phyloP scores from a whole-genome alignment of 92 coral and sea anemone species.

The Parazoanthus atlanticus region DNA sequence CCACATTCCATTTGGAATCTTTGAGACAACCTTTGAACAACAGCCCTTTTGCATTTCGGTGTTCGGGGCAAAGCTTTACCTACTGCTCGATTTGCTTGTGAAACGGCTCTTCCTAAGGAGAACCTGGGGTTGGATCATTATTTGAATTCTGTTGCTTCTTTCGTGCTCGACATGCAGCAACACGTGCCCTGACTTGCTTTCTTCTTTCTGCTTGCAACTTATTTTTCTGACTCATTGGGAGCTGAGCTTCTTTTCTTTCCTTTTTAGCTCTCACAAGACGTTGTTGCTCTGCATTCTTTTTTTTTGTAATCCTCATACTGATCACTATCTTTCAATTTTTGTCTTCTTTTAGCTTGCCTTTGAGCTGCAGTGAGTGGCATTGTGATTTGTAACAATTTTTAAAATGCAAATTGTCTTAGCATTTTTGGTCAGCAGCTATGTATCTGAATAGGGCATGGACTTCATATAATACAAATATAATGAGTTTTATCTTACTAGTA shows the following conservation, averaged over 20 bases:
- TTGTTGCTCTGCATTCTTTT: conserved; percentile 47
- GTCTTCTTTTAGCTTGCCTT: conserved; percentile 50
- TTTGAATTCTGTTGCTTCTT: conserved; percentile 51
- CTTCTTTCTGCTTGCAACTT: conserved; percentile 43
- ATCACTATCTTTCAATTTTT: conserved; percentile 40
- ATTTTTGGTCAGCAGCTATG: conserved; percentile 32
- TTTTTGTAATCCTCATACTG: conserved; percentile 54
- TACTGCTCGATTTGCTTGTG: conserved; percentile 40
- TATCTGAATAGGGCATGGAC: conserved; percentile 31
- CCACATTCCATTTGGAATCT: conserved; percentile 53
- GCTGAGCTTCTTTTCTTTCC: conserved; percentile 51
- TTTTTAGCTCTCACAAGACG: conserved; percentile 39
- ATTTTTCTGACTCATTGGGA: conserved; percentile 43
- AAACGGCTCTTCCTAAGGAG: conserved; percentile 56
- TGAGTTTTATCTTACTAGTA: conserved; percentile 11
- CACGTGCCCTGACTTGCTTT: conserved; percentile 51
- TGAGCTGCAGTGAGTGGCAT: conserved; percentile 53
- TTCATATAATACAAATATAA: conserved; percentile 37
- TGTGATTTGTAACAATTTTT: conserved; percentile 23
- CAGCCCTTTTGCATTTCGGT: conserved; percentile 46
- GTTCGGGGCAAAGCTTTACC: conserved; percentile 41
- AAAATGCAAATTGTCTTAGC: conserved; percentile 34
- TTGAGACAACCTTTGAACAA: conserved; percentile 52
- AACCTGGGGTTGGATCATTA: conserved; percentile 53
- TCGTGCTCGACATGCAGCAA: conserved; percentile 44